Base-by-base conservation (phyloP, 92 coral and sea anemone genomes). In the Palythoa caribaeorum region DNA sequence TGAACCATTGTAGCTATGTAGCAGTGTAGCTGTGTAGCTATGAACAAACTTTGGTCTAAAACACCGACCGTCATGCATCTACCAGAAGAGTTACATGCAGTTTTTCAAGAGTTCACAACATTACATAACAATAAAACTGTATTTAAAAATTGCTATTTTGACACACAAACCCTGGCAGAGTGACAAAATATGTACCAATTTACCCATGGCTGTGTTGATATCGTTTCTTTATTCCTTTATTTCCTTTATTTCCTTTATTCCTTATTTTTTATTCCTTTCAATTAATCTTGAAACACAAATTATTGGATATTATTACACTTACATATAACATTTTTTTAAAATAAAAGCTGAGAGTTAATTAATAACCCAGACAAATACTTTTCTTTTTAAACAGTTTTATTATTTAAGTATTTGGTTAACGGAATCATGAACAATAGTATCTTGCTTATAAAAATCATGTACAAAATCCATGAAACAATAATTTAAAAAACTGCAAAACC, bases 221-320 rank as follows among this genome's bases (percentile, higher is more conserved):
- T 38, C 36, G 9, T 72, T 72, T 72, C 52, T 72, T 72, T 38
- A 39, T 72, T 38, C 52, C 77, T 38, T n/a, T n/a, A n/a, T n/a
- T n/a, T n/a, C n/a, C n/a, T n/a, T n/a, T n/a, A n/a, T n/a, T n/a
- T n/a, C n/a, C n/a, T n/a, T n/a, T n/a, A n/a, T n/a, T n/a, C n/a
- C n/a, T n/a, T n/a, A n/a, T n/a, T n/a, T n/a, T n/a, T n/a, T n/a
- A n/a, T n/a, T n/a, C n/a, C 38, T 72, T 72, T 38, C 77, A 72
- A 3, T 72, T 72, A 72, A 72, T 72, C 77, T 72, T 72, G 50
- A 72, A 72, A 72, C 20, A 72, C 77, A 72, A 72, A 72, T 72
- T 72, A 72, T 72, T 72, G 6, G 52, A 72, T 38, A 39, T 72
- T 72, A 72, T 37, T 72, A 72, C 77, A 72, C 77, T 72, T 38